Evolutionary conservation across 2,888 invertebrate species (phyloP).

Genomic region (Amiota mariae): DNA sequence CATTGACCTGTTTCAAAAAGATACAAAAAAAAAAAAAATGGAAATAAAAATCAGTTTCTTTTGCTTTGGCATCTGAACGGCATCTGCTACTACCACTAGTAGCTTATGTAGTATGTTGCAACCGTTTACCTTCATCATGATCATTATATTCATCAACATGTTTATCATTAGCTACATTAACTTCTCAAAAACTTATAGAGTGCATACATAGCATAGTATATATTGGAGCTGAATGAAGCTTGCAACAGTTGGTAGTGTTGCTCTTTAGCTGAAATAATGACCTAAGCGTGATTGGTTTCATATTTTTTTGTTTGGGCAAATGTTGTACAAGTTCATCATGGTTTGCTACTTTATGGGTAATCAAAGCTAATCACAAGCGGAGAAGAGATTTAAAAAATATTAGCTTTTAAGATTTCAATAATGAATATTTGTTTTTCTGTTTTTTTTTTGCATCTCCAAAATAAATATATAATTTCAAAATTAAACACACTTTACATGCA

Average conservation of each 20-base stretch:
- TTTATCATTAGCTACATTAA: neutral
- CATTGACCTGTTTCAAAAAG: slow-evolving; percentile 43
- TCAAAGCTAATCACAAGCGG: neutral
- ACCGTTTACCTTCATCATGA: neutral
- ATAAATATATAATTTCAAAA: too few relatives aligned
- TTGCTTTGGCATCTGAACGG: slow-evolving; percentile 4
- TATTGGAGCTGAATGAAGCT: neutral
- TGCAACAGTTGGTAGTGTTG: slow-evolving; percentile 3
- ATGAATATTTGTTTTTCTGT: too few relatives aligned
- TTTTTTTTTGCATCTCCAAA: too few relatives aligned
- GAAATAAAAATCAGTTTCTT: slow-evolving; percentile 12
- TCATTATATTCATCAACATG: neutral
- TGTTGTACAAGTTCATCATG: slow-evolving; percentile 31
- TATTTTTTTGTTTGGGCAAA: slow-evolving; percentile 4
- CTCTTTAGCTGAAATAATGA: slow-evolving; percentile 29
- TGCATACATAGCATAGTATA: neutral
- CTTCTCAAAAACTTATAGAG: neutral
- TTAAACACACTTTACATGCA: too few relatives aligned
- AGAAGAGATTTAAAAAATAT: too few relatives aligned
- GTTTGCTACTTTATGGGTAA: neutral
- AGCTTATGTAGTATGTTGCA: slow-evolving; percentile 29
- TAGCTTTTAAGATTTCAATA: too few relatives aligned
- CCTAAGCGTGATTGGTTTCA: slow-evolving; percentile 11
- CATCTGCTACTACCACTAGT: neutral
- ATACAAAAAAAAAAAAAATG: too few relatives aligned